Base-by-base conservation (phyloP, 2,888 invertebrate species). In the Meiosimyza decipiens region DNA sequence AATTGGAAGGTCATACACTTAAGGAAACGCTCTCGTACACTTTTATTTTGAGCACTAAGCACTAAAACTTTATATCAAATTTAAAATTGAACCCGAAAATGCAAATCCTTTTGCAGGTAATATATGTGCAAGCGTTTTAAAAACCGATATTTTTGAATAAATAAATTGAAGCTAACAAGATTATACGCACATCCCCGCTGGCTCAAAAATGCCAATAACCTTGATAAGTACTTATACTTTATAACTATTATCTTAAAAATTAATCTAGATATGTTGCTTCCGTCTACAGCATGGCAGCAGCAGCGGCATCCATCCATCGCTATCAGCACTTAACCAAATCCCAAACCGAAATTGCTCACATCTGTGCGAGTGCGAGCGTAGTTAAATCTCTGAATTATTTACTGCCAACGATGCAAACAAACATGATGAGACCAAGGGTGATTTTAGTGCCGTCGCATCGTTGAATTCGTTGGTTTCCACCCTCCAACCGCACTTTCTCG, bases 351-450 rank as follows among this genome's bases (percentile, higher is more conserved):
- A 72, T 65, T 72, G 67, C 71, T 63, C 67, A 57, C 74, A 72
- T 71, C 74, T 74, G 72, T 71, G 71, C 62, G 47, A 73, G 71
- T 67, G 64, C 62, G 50, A 51, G 68, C 63, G 55, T 67, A 78
- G 82, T 78, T 79, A 81, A 82, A 81, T 80, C 81, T 82, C 81
- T 81, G 81, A 82, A 82, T 82, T 82, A 82, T 82, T 81, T 82
- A 82, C 82, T 82, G 60, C 40, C 15, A 9, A 55, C 68, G 59
- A 67, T 49, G 50, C 64, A 40, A 57, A 49, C 15, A 18, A n/a
- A 15, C 22, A 52, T 49, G 47, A 51, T 65, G 28, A 57, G 50
- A 15, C 47, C n/a, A 57, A 50, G 57, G 40, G 12, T 5, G 40
- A 16, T 18, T 33, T 54, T 47, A 18, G 51, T 54, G 52, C 40